Evolutionary conservation across 64 coral and sea anemone species (phyloP), one percentile per base, ranked within the genome.

Genomic region (Catalaphyllia jardinei): DNA sequence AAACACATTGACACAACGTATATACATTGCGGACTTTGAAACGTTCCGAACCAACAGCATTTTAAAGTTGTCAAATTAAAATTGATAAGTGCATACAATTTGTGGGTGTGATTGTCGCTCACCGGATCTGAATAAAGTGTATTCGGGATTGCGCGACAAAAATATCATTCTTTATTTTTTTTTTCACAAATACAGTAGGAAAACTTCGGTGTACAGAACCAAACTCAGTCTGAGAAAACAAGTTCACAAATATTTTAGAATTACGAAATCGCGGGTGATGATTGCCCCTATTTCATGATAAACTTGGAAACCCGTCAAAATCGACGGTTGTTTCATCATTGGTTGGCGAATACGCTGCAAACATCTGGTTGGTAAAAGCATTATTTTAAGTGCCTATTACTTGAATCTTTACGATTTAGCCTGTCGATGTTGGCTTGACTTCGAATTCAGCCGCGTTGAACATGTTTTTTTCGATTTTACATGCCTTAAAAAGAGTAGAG

Each of bases 51-150:
- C 81, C 39, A 85, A 85, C 62, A 85, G 31, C 63, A 63, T n/a
- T 67, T 69, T 69, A 85, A 85, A 85, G 24, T 63, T 51, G 81
- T 85, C 81, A 85, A 85, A 85, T 85, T 69, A 85, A 85, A 71
- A 85, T 85, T 85, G 81, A 85, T 85, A 85, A 85, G 81, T 27
- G 81, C 27, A 85, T 51, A 17, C n/a, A 63, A 85, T 71, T 12
- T 85, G 81, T 71, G 81, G 63, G 62, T 67, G 62, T 69, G 62
- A 49, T 67, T 50, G 31, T 27, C 65, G 65, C 65, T 69, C 29
- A 35, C 22, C 65, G 65, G 65, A 69, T 27, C 65, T 69, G 65
- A 69, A 69, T 27, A 0, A 69, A 69, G 29, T 69, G 65, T 69
- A 69, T 69, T 69, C 22, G n/a, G n/a, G 22, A 0, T 24, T n/a